Conservation (phyloP, 2,113 vertebrate species). For the Chelonoidis abingdonii region DNA sequence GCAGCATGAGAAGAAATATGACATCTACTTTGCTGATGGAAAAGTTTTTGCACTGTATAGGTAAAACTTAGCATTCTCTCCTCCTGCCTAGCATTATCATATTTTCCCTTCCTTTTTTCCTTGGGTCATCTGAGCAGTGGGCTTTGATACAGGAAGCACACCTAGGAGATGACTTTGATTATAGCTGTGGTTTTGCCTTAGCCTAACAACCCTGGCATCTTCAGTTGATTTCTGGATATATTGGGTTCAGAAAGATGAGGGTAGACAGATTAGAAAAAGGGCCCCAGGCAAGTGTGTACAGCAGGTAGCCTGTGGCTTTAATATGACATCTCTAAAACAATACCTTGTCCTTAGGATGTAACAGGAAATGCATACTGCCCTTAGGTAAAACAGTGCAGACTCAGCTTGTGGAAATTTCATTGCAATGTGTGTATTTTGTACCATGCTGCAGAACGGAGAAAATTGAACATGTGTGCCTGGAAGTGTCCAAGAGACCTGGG, state of each 20-base stretch:
- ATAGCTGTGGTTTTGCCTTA: background rate
- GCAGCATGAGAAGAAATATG: constrained; percentile 90
- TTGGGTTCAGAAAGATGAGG: background rate
- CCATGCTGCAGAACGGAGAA: rapidly evolving
- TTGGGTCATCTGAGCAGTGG: background rate
- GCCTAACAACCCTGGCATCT: background rate
- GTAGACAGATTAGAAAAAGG: background rate
- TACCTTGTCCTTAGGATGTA: rapidly evolving
- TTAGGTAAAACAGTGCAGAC: background rate
- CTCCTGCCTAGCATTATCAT: background rate
- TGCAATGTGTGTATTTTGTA: background rate
- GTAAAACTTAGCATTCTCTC: constrained; percentile 64
- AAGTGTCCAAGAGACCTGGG: rapidly evolving
- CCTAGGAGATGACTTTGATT: no score
- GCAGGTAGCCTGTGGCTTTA: background rate
- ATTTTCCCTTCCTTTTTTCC: background rate
- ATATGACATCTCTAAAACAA: rapidly evolving
- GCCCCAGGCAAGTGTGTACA: background rate
- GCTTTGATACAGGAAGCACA: background rate
- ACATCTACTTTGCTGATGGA: constrained; percentile 90
- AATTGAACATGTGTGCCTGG: background rate
- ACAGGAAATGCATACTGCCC: background rate
- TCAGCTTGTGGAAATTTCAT: background rate
- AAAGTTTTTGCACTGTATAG: constrained; percentile 90
- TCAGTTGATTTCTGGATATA: background rate